Evolutionary conservation across 2,113 vertebrate genomes (phyloP).

Genomic region (Tachuris rubrigastra): DNA sequence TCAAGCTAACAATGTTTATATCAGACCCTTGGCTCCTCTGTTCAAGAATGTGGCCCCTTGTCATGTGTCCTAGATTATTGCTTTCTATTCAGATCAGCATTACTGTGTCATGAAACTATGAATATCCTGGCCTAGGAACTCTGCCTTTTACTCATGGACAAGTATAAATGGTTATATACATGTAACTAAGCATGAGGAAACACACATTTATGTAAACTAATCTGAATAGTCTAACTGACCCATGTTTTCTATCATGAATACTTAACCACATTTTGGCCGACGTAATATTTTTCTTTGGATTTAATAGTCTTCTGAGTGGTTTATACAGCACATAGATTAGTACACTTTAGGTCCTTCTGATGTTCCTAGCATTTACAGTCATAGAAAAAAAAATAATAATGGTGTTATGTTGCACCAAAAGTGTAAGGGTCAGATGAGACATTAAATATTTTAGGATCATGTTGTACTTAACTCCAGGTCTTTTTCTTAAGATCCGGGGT

Average conservation of each 20-base stretch:
- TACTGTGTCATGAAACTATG: slow-evolving; percentile 24
- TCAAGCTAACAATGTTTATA: slow-evolving; percentile 17
- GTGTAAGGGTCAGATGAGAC: neutral
- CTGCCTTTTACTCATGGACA: neutral
- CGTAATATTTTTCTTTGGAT: neutral
- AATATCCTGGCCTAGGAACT: neutral
- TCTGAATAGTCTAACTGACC: neutral
- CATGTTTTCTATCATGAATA: neutral
- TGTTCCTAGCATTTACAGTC: neutral
- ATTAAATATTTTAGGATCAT: neutral
- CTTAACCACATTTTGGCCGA: neutral
- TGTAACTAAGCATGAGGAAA: neutral
- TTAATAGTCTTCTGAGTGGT: neutral
- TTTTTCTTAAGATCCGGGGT: neutral
- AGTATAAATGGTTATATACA: neutral
- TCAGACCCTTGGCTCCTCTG: slow-evolving; percentile 3
- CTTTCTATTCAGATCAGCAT: slow-evolving; percentile 44
- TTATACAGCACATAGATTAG: neutral
- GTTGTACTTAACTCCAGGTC: neutral
- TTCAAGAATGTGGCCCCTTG: neutral
- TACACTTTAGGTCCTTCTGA: neutral
- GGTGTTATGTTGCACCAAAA: neutral
- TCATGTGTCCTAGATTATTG: neutral
- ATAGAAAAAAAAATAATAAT: neutral
- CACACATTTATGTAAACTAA: neutral